Evolutionary conservation across 2,888 invertebrate species (phyloP).

Genomic region (Erebia palarica): DNA sequence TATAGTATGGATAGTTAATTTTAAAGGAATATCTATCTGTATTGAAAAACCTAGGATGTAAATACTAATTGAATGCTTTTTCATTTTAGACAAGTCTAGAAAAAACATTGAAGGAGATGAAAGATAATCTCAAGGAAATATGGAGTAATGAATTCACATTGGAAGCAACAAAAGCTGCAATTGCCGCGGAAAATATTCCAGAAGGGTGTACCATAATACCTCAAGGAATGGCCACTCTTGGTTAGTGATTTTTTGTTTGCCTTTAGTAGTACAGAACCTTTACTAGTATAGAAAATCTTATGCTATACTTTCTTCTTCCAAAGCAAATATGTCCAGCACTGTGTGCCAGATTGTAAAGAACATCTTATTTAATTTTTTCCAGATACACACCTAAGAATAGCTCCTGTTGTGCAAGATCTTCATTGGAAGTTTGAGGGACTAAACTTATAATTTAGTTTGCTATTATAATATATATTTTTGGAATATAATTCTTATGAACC

Average conservation of each 20-base stretch:
- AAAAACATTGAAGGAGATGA: conserved; percentile 79
- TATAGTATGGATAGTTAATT: no score
- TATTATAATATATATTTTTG: not conserved
- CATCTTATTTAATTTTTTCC: conserved; percentile 53
- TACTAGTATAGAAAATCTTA: no score
- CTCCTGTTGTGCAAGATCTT: conserved; percentile 81
- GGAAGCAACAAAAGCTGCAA: conserved; percentile 71
- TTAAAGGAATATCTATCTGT: no score
- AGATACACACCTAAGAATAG: conserved; percentile 84
- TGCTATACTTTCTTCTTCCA: no score
- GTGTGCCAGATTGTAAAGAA: not conserved
- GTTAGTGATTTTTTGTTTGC: conserved; percentile 45
- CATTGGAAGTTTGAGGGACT: conserved; percentile 77
- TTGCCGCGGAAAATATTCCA: conserved; percentile 61
- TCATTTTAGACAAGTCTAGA: conserved; percentile 77
- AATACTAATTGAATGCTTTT: not conserved
- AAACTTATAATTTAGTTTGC: conserved; percentile 5
- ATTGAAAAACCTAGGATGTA: no score
- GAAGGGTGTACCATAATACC: conserved; percentile 62
- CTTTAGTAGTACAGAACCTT: no score
- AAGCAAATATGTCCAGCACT: no score
- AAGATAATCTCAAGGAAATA: conserved; percentile 82
- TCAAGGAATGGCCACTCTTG: conserved; percentile 66
- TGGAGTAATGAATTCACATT: conserved; percentile 82
- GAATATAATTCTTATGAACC: conserved; percentile 6